Evolutionary conservation across 2,888 invertebrate species (phyloP).

Genomic region (Perithous albicinctus): DNA sequence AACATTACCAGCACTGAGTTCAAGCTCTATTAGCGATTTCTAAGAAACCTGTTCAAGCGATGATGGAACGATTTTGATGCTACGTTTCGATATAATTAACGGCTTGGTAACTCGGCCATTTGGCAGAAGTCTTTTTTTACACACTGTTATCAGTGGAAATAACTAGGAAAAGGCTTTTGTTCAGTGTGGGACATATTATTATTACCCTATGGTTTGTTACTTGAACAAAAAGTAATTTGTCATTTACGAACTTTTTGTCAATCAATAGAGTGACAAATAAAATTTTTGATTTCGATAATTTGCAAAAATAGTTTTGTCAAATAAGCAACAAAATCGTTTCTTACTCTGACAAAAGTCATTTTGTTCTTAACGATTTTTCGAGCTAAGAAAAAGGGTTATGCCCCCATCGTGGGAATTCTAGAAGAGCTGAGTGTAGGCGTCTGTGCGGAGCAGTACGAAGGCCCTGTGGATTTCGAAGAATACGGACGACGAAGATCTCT

Average conservation of each 20-base stretch:
- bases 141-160: neutral
- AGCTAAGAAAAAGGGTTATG: neutral
- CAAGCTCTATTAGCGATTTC: slow-evolving; percentile 35
- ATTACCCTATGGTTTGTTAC: no score
- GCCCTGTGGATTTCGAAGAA: slow-evolving; percentile 15
- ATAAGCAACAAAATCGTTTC: no score
- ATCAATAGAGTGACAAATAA: no score
- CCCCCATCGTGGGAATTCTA: slow-evolving; percentile 48
- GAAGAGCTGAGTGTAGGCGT: slow-evolving; percentile 62
- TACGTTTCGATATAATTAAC: slow-evolving; percentile 36
- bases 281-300: no score
- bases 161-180: neutral
- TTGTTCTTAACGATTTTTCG: no score
- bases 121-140: neutral
- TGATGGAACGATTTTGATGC: slow-evolving; percentile 38
- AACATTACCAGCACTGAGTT: slow-evolving; percentile 20
- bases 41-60: slow-evolving; percentile 37
- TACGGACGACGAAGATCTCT: neutral
- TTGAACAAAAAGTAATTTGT: no score
- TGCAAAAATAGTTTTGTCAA: no score
- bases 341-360: neutral
- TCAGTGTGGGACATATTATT: neutral
- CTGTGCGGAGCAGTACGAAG: neutral
- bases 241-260: no score
- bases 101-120: neutral